Conservation (phyloP, 2,888 invertebrate genomes). For the Ophonus ardosiacus region DNA sequence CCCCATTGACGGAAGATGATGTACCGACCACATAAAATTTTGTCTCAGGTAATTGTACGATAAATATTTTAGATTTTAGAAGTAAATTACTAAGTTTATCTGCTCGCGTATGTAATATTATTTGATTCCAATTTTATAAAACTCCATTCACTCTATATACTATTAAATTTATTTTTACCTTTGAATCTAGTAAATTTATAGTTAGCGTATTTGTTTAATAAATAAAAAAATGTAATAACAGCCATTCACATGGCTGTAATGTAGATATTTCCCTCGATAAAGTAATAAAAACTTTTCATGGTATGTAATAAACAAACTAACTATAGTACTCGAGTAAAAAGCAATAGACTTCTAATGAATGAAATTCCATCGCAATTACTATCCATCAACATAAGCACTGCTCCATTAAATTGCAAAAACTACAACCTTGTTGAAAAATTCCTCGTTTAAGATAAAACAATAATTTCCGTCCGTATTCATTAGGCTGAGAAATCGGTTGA, state of each 20-base stretch:
- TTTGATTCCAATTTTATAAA: neutral
- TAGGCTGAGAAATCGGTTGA: conserved; percentile 57
- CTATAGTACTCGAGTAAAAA: neutral
- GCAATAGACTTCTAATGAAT: conserved; percentile 31
- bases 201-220: neutral
- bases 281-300: neutral
- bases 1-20: no score
- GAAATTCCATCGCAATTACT: conserved; percentile 28
- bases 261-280: neutral
- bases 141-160: neutral
- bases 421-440: conserved; percentile 41
- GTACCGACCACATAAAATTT: no score
- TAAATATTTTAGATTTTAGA: no score
- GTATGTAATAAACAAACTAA: neutral
- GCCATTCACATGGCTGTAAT: neutral
- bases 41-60: no score
- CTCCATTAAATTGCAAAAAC: conserved; percentile 39
- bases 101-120: neutral
- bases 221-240: neutral
- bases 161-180: neutral
- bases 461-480: conserved; percentile 49
- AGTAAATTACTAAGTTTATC: no score
- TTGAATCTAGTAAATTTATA: neutral
- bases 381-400: conserved; percentile 35
- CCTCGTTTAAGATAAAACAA: conserved; percentile 38